A percentile compares a stretch with the other conserved stretches of the same genome.
These are phyloP conservation scores for Sinocyclocheilus anshuiensis DNA, from an alignment of 2,113 vertebrate genomes.

Conservation along the genomic window DNA sequence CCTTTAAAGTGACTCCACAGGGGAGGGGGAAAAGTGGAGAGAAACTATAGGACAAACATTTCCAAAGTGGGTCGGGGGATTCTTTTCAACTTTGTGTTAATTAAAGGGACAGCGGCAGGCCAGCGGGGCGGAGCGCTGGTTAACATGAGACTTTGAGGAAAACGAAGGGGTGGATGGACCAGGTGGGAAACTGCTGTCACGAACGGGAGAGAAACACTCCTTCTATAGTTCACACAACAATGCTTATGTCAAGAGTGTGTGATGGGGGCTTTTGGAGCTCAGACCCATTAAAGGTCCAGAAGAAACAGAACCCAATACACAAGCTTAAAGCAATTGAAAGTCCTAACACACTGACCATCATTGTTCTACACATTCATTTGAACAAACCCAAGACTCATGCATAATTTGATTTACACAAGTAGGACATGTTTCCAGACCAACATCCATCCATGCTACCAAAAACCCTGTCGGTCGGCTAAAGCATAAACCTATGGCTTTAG, in stretches of 20 bases:
- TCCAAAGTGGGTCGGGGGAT: constrained; percentile 25
- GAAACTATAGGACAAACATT: constrained; percentile 45
- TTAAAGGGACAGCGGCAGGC: constrained; percentile 66
- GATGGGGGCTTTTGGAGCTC: neutral
- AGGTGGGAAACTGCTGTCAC: constrained; percentile 51
- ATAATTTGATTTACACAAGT: too few relatives aligned
- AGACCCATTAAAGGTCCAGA: neutral
- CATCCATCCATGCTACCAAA: too few relatives aligned
- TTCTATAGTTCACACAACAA: neutral
- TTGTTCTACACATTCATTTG: neutral
- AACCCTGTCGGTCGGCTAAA: too few relatives aligned
- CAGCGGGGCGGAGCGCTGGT: constrained; percentile 41
- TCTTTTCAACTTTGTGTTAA: constrained; percentile 65
- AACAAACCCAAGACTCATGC: neutral
- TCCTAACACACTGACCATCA: neutral
- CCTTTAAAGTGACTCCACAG: constrained; percentile 68
- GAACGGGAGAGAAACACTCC: constrained; percentile 1
- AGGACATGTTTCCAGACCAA: too few relatives aligned
- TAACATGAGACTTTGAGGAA: constrained; percentile 26
- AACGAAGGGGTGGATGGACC: constrained; percentile 14
- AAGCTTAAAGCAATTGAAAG: neutral
- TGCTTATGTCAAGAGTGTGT: neutral
- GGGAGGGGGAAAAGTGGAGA: constrained; percentile 62
- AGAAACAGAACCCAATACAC: neutral
- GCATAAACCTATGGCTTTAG: too few relatives aligned